Evolutionary conservation across 2,113 vertebrate genomes (phyloP).

Genomic region (Onychorhynchus coronatus): DNA sequence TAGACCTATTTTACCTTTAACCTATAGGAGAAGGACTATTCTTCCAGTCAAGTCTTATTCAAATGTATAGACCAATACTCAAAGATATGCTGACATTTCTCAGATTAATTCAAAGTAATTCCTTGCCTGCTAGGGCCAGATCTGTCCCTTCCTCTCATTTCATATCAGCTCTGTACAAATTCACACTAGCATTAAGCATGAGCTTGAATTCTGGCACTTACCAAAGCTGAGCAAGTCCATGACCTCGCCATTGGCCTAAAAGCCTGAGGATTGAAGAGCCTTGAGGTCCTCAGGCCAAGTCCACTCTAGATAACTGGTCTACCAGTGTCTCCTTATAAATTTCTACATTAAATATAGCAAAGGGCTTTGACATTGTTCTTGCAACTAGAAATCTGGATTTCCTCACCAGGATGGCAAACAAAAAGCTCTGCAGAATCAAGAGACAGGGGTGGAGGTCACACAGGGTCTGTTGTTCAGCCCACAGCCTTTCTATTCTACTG

Average conservation of each 20-base stretch:
- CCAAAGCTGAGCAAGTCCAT: neutral
- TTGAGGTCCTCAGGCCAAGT: neutral
- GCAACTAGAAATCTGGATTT: neutral
- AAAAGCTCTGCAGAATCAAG: neutral
- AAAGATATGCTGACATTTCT: neutral
- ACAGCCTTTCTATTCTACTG: neutral
- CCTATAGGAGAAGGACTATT: neutral
- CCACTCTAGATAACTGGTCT: neutral
- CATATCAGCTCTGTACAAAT: neutral
- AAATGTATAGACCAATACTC: neutral
- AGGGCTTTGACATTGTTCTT: neutral
- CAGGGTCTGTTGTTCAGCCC: neutral
- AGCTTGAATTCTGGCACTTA: neutral
- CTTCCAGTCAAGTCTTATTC: neutral
- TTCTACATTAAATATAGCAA: neutral
- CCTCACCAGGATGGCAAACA: neutral
- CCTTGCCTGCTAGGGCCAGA: neutral
- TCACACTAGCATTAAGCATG: neutral
- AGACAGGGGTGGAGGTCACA: neutral
- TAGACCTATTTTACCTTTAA: neutral
- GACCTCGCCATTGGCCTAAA: neutral
- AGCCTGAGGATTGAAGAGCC: neutral
- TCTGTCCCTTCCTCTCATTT: neutral
- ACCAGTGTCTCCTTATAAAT: neutral
- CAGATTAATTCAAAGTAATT: neutral